These are phyloP conservation scores for Halcyon leucocephala DNA, from an alignment of 2,797 vertebrate species.

Conservation along the genomic window DNA sequence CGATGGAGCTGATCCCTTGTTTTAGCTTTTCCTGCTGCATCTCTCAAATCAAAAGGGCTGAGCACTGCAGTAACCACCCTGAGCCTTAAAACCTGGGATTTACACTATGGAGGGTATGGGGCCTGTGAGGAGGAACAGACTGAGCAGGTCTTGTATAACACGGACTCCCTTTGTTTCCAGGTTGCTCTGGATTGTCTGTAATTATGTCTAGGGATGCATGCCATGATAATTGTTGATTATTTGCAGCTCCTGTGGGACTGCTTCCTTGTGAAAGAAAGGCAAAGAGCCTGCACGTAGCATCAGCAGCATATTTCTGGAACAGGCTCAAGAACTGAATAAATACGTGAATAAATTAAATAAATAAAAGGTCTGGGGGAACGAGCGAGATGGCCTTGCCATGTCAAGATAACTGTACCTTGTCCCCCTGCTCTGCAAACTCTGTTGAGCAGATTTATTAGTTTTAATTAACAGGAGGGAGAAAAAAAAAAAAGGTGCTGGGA, in stretches of 20 bases:
- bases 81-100: neutral
- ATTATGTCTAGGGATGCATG: constrained; percentile 36
- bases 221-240: constrained; percentile 52
- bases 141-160: neutral
- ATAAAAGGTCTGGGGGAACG: constrained; percentile 1
- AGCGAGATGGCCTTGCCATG: constrained; percentile 36
- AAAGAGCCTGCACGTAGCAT: neutral
- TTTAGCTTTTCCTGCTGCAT: neutral
- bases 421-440: constrained; percentile 70
- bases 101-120: rapidly evolving
- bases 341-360: constrained; percentile 52
- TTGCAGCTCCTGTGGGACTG: constrained; percentile 53
- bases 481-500: constrained; percentile 71
- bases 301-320: constrained; percentile 5
- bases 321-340: constrained; percentile 20
- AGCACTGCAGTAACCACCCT: neutral
- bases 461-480: constrained; percentile 78
- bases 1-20: too few relatives aligned
- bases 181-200: constrained; percentile 5
- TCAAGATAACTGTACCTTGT: constrained; percentile 61
- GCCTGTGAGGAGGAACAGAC: neutral
- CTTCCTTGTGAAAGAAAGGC: constrained; percentile 15
- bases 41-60: neutral
- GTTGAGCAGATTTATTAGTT: constrained; percentile 81
- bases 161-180: neutral